Base-by-base conservation (phyloP, 2,888 invertebrate genomes). In the Diaprepes abbreviatus region DNA sequence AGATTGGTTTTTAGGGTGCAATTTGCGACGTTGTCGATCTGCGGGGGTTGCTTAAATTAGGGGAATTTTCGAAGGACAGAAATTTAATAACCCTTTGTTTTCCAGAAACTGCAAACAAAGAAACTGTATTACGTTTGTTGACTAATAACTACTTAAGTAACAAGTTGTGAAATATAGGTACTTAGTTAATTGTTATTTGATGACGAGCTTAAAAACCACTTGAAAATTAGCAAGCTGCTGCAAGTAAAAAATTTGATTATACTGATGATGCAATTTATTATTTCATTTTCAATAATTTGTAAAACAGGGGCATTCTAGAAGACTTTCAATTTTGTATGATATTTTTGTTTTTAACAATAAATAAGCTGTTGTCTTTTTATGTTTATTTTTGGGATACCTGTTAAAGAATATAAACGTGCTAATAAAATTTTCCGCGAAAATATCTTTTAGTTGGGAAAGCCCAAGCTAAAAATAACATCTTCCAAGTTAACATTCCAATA, bases 1-100 rank as follows among this genome's bases (percentile, higher is more conserved):
- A 62, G 67, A 62, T 54, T 45, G 38, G 69, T 54, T 67, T 35
- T 0, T 35, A 35, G 35, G 31, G 16, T 33, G 1, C 3, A 54
- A 17, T 33, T 12, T 35, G 14, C 33, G 14, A 12, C 31, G 17
- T 50, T 28, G 50, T 50, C 33, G 28, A 50, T 16, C n/a, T 17
- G 36, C 35, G 19, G 28, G 48, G 28, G 48, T 3, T 14, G 24
- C 6, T 28, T 50, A 1, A 28, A 14, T 28, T 16, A 16, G n/a
- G 28, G 14, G 14, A 24, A 50, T 31, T 28, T 50, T 28, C 14
- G 0, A 24, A 14, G 28, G 24, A 14, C 21, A n/a, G 2, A 28
- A 48, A 24, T 14, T 12, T 2, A 7, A 28, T 35, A 35, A 10
- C 4, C 1, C 2, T 9, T 5, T 33, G 24, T 3, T 45, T 21